Conservation (phyloP, 2,888 invertebrate species). For the Drosophila prostipennis region DNA sequence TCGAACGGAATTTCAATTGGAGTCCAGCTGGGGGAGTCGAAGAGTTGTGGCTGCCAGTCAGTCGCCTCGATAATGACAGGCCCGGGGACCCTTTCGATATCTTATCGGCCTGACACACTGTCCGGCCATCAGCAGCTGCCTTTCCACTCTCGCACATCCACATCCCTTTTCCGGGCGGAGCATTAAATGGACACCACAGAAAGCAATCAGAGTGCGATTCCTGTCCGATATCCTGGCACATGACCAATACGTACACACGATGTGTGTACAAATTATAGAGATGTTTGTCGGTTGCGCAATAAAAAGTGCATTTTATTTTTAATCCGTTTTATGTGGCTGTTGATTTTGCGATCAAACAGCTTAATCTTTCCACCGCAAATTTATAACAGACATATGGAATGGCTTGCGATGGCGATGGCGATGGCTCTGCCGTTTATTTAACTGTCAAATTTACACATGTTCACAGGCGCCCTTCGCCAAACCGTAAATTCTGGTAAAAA, state of each 20-base stretch:
- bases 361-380: slow-evolving; percentile 76
- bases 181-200: slow-evolving; percentile 75
- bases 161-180: slow-evolving; percentile 2
- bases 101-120: slow-evolving; percentile 29
- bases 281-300: slow-evolving; percentile 38
- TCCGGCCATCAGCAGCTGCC: slow-evolving; percentile 25
- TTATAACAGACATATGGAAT: slow-evolving; percentile 41
- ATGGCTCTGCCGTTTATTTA: slow-evolving; percentile 57
- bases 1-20: slow-evolving; percentile 19
- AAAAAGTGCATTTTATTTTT: slow-evolving; percentile 63
- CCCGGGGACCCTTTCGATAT: slow-evolving; percentile 10
- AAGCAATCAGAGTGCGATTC: slow-evolving; percentile 70
- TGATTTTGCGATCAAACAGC: slow-evolving; percentile 78
- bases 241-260: background rate
- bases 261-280: slow-evolving; percentile 15
- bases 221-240: slow-evolving; percentile 43
- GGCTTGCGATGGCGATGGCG: background rate
- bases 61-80: slow-evolving; percentile 6
- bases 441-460: slow-evolving; percentile 76
- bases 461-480: slow-evolving; percentile 14
- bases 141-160: no score
- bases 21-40: slow-evolving; percentile 7
- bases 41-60: slow-evolving; percentile 24
- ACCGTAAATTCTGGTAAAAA: slow-evolving; percentile 50
- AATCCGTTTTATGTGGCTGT: slow-evolving; percentile 76